Conservation (phyloP, 2,888 invertebrate species). For the Ophion slaviceki region DNA sequence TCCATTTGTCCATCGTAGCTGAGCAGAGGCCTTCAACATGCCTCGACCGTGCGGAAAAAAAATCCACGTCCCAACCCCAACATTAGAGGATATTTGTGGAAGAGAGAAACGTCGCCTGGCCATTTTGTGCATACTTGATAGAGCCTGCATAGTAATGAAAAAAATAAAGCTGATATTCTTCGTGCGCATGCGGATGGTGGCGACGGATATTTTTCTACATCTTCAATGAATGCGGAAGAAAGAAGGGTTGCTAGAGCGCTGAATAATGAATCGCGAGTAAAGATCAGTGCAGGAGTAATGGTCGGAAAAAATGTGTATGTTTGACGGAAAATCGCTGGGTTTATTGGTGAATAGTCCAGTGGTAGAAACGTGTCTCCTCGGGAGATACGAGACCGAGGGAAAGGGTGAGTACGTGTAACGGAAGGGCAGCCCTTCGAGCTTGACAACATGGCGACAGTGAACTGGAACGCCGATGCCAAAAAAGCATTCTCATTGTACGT, state of each 20-base stretch:
- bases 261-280: conserved; percentile 16
- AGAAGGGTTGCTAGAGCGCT: conserved; percentile 4
- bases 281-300: conserved; percentile 11
- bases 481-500: conserved; percentile 56
- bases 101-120: not conserved
- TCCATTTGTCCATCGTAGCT: not conserved
- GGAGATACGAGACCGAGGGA: not conserved
- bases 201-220: conserved; percentile 6
- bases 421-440: conserved; percentile 1
- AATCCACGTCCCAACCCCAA: not conserved
- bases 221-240: not conserved
- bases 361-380: not conserved
- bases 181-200: conserved; percentile 9
- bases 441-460: conserved; percentile 3
- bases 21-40: not conserved
- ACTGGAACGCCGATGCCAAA: conserved; percentile 55
- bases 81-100: not conserved
- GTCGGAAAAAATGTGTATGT: conserved; percentile 4
- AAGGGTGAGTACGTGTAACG: not conserved
- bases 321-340: not conserved
- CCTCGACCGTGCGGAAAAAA: not conserved
- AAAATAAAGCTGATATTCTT: not conserved
- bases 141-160: not conserved
- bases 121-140: conserved; percentile 3
- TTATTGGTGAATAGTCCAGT: not conserved